Evolutionary conservation across 2,797 vertebrate species (phyloP).

Genomic region (Sebastes dallii): DNA sequence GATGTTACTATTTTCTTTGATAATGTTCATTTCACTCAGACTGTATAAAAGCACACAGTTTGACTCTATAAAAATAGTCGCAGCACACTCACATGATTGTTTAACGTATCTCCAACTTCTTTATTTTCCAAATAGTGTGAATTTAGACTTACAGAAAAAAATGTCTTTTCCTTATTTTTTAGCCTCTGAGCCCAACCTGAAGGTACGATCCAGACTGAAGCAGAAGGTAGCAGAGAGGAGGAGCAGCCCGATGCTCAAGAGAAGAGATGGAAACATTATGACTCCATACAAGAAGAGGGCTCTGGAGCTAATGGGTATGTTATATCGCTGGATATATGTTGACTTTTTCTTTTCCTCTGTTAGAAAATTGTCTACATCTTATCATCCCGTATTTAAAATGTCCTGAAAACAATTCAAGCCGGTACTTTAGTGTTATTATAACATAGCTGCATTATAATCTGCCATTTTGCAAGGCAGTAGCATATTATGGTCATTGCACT

Average conservation of each 20-base stretch:
- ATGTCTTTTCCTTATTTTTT: constrained; percentile 4
- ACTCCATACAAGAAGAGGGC: constrained; percentile 88
- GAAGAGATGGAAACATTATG: constrained; percentile 89
- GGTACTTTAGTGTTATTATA: not conserved
- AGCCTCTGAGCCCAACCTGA: constrained; percentile 91
- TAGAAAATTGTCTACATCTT: not conserved
- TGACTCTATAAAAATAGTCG: not conserved
- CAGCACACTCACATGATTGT: not conserved
- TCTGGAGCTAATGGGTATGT: constrained; percentile 81
- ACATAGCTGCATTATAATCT: constrained; percentile 2
- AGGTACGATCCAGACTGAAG: constrained; percentile 93
- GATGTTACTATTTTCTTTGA: constrained; percentile 34
- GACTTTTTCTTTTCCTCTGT: not conserved
- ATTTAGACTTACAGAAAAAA: not conserved
- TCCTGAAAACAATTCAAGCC: not conserved
- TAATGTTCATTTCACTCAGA: constrained; percentile 13
- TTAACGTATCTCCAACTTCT: not conserved
- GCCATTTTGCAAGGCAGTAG: constrained; percentile 13
- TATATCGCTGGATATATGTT: not conserved
- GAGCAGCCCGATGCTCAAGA: constrained; percentile 88
- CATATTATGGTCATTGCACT: constrained; percentile 11
- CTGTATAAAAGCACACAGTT: constrained; percentile 6
- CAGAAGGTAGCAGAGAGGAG: constrained; percentile 93
- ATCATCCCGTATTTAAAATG: constrained; percentile 4
- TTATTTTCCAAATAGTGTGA: not conserved